Conservation (phyloP, 2,797 vertebrate species). For the Typhlichthys subterraneus region DNA sequence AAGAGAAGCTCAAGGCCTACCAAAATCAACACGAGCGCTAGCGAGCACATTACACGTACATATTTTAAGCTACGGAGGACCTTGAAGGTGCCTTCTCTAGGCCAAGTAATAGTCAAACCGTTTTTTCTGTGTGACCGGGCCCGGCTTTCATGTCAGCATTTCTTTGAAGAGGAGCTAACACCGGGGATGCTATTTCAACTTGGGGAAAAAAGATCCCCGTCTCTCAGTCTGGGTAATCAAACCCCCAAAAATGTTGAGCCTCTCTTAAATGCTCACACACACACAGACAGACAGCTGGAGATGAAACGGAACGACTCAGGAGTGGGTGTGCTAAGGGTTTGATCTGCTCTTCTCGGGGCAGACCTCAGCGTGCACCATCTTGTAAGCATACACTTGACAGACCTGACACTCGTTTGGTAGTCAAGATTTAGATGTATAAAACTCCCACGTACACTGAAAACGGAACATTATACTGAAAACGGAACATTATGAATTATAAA, state of each 20-base stretch:
- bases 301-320: conserved; percentile 14
- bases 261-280: conserved; percentile 33
- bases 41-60: not conserved
- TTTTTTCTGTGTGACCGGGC: conserved; percentile 24
- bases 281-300: conserved; percentile 21
- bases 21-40: not conserved
- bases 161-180: conserved; percentile 56
- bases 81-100: conserved; percentile 18
- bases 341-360: conserved; percentile 16
- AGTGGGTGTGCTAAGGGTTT: conserved; percentile 16
- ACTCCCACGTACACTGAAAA: not conserved
- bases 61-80: conserved; percentile 3
- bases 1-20: not conserved
- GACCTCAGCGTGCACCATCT: conserved; percentile 2
- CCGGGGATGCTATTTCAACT: conserved; percentile 29
- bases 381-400: conserved; percentile 9
- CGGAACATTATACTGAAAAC: not conserved
- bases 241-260: conserved; percentile 24
- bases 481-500: not conserved
- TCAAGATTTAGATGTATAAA: not conserved
- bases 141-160: conserved; percentile 46
- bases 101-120: conserved; percentile 26
- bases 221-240: conserved; percentile 45
- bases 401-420: not conserved
- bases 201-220: conserved; percentile 38